These are phyloP conservation scores for Anarrhichthys ocellatus DNA, from an alignment of 2,113 vertebrate genomes.

Conservation along the genomic window DNA sequence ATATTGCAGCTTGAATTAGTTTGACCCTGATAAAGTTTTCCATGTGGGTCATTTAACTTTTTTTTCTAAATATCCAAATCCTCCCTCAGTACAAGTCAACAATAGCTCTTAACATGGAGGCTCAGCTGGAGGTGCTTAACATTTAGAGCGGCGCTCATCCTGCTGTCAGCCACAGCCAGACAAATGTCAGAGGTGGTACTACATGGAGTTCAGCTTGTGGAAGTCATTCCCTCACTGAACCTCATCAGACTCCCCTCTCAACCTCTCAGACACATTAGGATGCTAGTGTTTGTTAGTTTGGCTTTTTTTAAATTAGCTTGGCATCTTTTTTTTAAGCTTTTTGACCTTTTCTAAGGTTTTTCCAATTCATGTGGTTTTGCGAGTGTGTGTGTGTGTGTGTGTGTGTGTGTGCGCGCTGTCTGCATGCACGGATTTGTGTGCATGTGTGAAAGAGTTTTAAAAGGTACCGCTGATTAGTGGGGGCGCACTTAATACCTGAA, in stretches of 20 bases:
- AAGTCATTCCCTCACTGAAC: conserved; percentile 51
- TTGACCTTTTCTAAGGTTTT: neutral
- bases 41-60: conserved; percentile 47
- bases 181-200: conserved; percentile 75
- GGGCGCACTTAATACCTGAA: neutral
- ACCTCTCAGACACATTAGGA: conserved; percentile 32
- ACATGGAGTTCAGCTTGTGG: conserved; percentile 74
- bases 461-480: neutral
- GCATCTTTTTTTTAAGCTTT: neutral
- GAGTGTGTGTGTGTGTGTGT: conserved; percentile 20
- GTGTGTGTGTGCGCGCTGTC: neutral
- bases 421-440: neutral
- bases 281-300: conserved; percentile 23
- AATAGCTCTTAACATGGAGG: conserved; percentile 79
- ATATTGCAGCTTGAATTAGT: conserved; percentile 29
- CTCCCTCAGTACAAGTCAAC: conserved; percentile 74
- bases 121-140: conserved; percentile 83
- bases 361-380: neutral
- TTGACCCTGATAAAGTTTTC: conserved; percentile 38
- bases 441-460: conserved; percentile 19
- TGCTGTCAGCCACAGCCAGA: conserved; percentile 73
- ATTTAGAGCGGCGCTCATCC: conserved; percentile 74
- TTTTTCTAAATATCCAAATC: conserved; percentile 52
- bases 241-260: conserved; percentile 58
- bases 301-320: neutral